A percentile compares a stretch with the other conserved stretches of the same genome.
These are phyloP conservation scores for Cacoxenus indagator DNA, from an alignment of 2,888 invertebrate species.

Conservation along the genomic window DNA sequence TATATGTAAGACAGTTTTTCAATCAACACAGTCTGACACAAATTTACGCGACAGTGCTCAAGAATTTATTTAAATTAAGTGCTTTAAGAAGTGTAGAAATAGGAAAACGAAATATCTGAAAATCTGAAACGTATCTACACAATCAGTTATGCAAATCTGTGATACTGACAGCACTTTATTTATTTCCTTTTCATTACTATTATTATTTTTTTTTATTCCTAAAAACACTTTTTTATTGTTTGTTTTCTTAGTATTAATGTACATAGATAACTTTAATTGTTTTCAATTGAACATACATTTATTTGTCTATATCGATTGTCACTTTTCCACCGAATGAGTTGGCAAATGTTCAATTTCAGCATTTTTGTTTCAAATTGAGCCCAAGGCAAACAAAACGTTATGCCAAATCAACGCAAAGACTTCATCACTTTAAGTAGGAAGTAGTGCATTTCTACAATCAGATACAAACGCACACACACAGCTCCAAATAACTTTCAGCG, in stretches of 20 bases:
- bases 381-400: conserved; percentile 1
- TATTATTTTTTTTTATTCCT: no score
- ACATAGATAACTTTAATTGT: conserved; percentile 5
- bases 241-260: neutral
- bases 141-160: neutral
- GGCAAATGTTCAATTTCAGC: neutral
- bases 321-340: neutral
- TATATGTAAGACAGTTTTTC: neutral
- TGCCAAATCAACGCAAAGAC: neutral
- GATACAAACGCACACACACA: no score
- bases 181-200: no score
- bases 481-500: neutral
- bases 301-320: neutral
- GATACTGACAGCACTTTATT: neutral
- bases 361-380: neutral
- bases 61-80: conserved; percentile 19
- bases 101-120: neutral
- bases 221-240: neutral
- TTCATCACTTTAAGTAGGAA: neutral
- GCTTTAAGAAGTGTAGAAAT: neutral
- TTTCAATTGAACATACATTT: conserved; percentile 10
- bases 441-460: neutral
- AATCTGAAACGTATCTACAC: neutral
- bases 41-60: conserved; percentile 15
- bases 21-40: conserved; percentile 7